These are phyloP conservation scores for Pteruthius melanotis DNA, from an alignment of 2,113 vertebrate genomes.

Conservation along the genomic window DNA sequence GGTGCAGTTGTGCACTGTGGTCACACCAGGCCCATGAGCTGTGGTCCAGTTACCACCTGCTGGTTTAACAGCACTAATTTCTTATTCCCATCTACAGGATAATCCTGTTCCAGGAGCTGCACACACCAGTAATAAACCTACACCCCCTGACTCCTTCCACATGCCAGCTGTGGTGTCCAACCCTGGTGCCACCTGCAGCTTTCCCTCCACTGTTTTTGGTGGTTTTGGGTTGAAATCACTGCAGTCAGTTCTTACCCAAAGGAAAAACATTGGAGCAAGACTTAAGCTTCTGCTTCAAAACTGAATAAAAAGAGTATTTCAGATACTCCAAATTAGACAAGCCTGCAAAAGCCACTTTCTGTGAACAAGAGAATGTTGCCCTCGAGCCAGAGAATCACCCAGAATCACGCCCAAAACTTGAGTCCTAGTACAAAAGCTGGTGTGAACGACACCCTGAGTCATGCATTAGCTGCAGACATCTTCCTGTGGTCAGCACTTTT, in stretches of 20 bases:
- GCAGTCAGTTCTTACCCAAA: neutral
- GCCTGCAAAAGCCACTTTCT: neutral
- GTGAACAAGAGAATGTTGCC: neutral
- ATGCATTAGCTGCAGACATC: neutral
- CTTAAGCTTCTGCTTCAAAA: neutral
- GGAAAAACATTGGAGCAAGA: neutral
- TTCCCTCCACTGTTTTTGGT: neutral
- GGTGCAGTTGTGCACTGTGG: neutral
- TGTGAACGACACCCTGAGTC: neutral
- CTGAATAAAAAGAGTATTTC: neutral
- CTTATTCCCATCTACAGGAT: neutral
- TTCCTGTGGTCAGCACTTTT: neutral
- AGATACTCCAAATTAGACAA: neutral
- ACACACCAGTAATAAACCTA: neutral
- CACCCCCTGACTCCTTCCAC: neutral
- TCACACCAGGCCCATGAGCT: neutral
- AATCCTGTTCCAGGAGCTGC: neutral
- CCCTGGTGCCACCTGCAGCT: neutral
- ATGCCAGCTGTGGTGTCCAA: neutral
- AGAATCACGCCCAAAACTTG: neutral
- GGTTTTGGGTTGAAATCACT: neutral
- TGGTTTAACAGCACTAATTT: neutral
- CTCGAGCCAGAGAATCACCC: neutral
- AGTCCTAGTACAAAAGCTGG: fast-evolving
- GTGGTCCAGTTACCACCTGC: neutral